These are phyloP conservation scores for Alexandromys oeconomus DNA, from an alignment of 2,797 vertebrate species.

Conservation along the genomic window DNA sequence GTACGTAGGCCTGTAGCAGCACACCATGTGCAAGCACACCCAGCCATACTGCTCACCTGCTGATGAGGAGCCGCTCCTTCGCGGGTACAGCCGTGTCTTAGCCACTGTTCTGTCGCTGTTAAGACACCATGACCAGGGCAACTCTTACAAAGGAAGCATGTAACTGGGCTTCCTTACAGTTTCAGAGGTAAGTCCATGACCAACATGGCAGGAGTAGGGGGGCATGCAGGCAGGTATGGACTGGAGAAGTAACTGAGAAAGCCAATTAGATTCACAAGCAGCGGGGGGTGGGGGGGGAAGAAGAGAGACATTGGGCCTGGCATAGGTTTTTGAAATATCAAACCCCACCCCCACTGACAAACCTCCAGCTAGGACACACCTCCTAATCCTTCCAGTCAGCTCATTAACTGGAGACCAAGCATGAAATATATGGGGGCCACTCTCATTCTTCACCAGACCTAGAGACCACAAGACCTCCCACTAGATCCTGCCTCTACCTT, in stretches of 20 bases:
- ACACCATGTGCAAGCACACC: not conserved
- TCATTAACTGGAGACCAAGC: not conserved
- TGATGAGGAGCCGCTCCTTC: not conserved
- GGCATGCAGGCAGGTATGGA: not conserved
- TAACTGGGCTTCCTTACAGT: not conserved
- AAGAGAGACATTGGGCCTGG: not conserved
- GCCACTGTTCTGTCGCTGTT: not conserved
- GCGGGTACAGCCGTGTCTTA: no score
- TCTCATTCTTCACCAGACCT: not conserved
- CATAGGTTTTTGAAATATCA: not conserved
- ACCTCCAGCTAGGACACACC: not conserved
- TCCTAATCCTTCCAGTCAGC: not conserved
- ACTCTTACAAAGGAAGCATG: not conserved
- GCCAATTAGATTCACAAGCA: not conserved
- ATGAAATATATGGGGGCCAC: not conserved
- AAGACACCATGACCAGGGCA: not conserved
- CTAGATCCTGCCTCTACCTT: not conserved
- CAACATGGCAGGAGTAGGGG: not conserved
- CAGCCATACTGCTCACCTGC: no score
- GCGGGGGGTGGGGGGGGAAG: fast-evolving
- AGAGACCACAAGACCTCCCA: not conserved
- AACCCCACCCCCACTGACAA: not conserved
- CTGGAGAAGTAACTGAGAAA: not conserved
- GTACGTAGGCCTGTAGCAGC: not conserved
- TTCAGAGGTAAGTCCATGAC: not conserved